Conservation (phyloP, 1,140 invertebrate genomes). For the Fopius arisanus region DNA sequence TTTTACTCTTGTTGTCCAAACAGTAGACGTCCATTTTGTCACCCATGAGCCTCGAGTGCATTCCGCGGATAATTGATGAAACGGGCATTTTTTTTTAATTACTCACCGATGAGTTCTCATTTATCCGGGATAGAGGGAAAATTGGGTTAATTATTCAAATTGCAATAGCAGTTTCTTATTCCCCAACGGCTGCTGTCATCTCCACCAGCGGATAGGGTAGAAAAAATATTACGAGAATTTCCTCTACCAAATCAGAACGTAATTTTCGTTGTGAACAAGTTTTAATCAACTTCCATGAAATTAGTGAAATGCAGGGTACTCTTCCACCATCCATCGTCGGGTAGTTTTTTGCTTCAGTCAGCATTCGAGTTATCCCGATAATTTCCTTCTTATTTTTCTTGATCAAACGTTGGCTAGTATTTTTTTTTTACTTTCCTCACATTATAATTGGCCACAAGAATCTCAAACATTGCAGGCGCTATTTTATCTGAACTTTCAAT, state of each 20-base stretch:
- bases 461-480: no score
- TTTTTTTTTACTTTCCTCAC: background rate
- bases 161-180: background rate
- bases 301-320: background rate
- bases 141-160: background rate
- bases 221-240: background rate
- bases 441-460: no score
- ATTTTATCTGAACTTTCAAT: no score
- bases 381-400: background rate
- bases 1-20: background rate
- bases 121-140: background rate
- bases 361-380: background rate
- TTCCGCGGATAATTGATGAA: background rate
- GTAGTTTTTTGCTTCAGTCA: background rate
- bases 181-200: background rate
- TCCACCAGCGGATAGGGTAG: background rate
- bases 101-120: background rate
- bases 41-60: background rate
- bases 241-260: background rate
- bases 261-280: background rate
- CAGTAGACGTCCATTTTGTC: background rate
- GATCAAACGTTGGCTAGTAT: background rate
- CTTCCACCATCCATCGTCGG: background rate
- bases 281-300: background rate
- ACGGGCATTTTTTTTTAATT: background rate